Evolutionary conservation across 2,888 invertebrate genomes (phyloP), one percentile per base, ranked within the genome.

Genomic region (Anagyrus pseudococci): DNA sequence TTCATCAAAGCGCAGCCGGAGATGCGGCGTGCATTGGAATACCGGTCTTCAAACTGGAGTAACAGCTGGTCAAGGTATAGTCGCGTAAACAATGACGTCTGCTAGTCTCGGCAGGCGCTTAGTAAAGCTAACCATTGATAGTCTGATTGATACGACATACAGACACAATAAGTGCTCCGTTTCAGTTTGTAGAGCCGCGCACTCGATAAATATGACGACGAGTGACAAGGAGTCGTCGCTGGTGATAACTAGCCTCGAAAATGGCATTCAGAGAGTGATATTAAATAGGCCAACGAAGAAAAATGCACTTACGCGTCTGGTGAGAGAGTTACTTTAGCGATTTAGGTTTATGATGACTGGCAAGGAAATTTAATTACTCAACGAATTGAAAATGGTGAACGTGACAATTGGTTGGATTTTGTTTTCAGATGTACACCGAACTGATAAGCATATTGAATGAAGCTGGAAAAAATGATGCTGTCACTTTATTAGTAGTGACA

Each of bases 231-330:
- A 65, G 10, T 8, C 47, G 4, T 1, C 23, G n/a, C n/a, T n/a
- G 19, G 57, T 66, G 33, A 20, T 55, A 23, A 58, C 60, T 1
- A 52, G 25, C 17, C 60, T 67, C 2, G 55, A 67, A 50, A 82
- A 83, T 61, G 85, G 85, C 60, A 80, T 89, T 13, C 81, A 85
- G 33, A 82, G 87, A 23, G 84, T 94, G 20, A 85, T 83, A 71
- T 85, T 93, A 43, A 91, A 94, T 77, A 87, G 92, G 74, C 93
- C 94, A 0, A 77, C 79, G 2, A 93, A 88, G 79, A 92, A 89
- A 75, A 96, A 96, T 85, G 93, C 95, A 0, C 80, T 95, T 0
- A 88, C 86, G 52, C 52, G 65, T 4, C 71, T 59, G 65, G 77
- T 77, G 70, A 56, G 40, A n/a, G n/a, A n/a, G n/a, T n/a, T n/a